Evolutionary conservation across 2,888 invertebrate species (phyloP), one percentile per base, ranked within the genome.

Genomic region (Oithona nana): DNA sequence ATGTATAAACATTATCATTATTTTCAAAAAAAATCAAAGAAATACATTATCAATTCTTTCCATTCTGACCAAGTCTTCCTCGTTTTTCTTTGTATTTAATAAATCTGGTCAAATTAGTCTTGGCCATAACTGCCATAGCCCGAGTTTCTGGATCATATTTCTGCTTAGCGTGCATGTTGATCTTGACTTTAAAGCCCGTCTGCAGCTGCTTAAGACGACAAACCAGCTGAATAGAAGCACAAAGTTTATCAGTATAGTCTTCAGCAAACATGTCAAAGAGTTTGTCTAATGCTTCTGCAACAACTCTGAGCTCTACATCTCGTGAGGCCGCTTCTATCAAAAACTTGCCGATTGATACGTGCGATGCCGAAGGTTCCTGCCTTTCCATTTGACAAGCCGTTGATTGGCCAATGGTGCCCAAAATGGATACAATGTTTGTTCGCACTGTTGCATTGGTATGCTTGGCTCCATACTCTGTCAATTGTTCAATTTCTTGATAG

Each of bases 241-340:
- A 80, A 64, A 84, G 72, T 26, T 69, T 69, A 70, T 85, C 81
- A 64, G 83, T 81, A 69, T 83, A 81, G 69, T 86, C 86, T 69
- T 84, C 84, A 0, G 82, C 79, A 72, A 83, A 86, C 67, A 86
- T 78, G 69, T 86, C 86, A 73, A 86, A 83, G 28, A 86, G 69
- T 0, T 83, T 80, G 69, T 86, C 86, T 48, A 85, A 70, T 3
- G 83, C 79, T 74, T 86, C 86, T 0, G 85, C 83, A 30, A 81
- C 73, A 3, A 84, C 79, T 82, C 83, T 83, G 2, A 82, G 78
- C 65, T 83, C 81, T 28, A 75, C 73, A 68, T 84, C 83, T 67
- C 78, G 77, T 66, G 68, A 72, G 29, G 79, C 77, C 26, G 66
- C 66, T 31, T 81, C 80, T 50, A 84, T 67, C 67, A 85, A 76